Evolutionary conservation across 2,888 invertebrate genomes (phyloP).

Genomic region (Fragum fragum): DNA sequence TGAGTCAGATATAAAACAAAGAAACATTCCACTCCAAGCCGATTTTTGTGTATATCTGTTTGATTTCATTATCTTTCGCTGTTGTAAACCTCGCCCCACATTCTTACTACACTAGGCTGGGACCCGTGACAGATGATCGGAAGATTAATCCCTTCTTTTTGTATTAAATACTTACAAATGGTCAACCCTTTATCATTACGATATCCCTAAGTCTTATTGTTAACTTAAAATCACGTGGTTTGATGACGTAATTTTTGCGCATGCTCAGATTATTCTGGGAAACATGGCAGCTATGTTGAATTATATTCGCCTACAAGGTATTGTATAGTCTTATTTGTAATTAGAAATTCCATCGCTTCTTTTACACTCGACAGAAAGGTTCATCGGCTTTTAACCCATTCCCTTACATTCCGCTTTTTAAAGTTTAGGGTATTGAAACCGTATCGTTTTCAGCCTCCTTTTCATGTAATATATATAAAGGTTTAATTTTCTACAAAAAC

Average conservation of each 20-base stretch:
- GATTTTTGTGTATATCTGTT: not conserved
- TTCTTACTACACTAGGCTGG: slow-evolving; percentile 55
- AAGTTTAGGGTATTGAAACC: no score
- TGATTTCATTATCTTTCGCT: not conserved
- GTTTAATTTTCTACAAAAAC: no score
- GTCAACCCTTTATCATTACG: slow-evolving; percentile 17
- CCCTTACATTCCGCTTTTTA: no score
- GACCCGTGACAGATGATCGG: slow-evolving; percentile 44
- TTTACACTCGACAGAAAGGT: no score
- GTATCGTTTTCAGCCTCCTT: no score
- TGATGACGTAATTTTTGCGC: slow-evolving; percentile 11
- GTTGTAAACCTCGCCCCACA: slow-evolving; percentile 43
- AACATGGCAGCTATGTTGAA: slow-evolving; percentile 18
- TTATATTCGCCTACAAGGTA: not conserved
- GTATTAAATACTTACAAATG: slow-evolving; percentile 24
- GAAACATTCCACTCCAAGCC: slow-evolving; percentile 19
- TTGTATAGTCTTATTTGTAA: not conserved
- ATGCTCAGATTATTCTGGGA: slow-evolving; percentile 11
- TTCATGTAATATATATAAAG: no score
- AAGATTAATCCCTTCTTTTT: slow-evolving; percentile 26
- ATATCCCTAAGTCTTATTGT: not conserved
- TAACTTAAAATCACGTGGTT: not conserved
- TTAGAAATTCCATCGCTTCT: not conserved
- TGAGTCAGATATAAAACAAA: not conserved
- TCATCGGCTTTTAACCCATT: no score